phyloP scores from a whole-genome alignment of 2,113 vertebrate species.

The Lethenteron reissneri region DNA sequence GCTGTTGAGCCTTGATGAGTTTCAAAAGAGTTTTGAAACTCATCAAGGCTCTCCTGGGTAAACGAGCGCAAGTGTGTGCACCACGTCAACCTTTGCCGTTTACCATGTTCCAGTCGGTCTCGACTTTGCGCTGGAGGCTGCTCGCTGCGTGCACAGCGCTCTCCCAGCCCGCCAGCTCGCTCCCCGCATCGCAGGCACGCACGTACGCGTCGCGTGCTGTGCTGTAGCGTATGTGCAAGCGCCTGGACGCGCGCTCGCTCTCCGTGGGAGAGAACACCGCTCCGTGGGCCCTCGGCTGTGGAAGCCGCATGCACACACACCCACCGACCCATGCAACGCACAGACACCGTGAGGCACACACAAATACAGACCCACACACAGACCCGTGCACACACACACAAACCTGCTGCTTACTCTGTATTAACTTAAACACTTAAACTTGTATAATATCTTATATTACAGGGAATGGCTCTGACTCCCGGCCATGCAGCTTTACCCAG shows the following conservation, averaged over 20 bases:
- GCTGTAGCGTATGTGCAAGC: constrained; percentile 48
- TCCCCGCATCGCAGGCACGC: constrained; percentile 34
- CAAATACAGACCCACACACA: neutral
- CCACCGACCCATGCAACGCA: constrained; percentile 12
- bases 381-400: neutral
- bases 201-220: constrained; percentile 42
- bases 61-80: too few species aligned
- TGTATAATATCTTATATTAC: neutral
- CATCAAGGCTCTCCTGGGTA: too few species aligned
- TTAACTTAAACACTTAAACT: neutral
- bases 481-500: too few species aligned
- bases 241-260: constrained; percentile 36
- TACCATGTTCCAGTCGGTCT: constrained; percentile 83
- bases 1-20: too few species aligned
- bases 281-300: constrained; percentile 18
- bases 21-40: too few species aligned
- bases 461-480: too few species aligned
- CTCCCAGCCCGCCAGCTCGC: constrained; percentile 47
- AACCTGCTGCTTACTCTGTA: neutral
- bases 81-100: too few species aligned
- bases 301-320: too few species aligned
- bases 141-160: constrained; percentile 44
- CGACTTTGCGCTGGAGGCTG: constrained; percentile 56
- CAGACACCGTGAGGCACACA: constrained; percentile 8
- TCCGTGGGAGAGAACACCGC: constrained; percentile 46